These are phyloP conservation scores for Ptychoptera contaminata DNA, from an alignment of 2,888 invertebrate species.

Conservation along the genomic window DNA sequence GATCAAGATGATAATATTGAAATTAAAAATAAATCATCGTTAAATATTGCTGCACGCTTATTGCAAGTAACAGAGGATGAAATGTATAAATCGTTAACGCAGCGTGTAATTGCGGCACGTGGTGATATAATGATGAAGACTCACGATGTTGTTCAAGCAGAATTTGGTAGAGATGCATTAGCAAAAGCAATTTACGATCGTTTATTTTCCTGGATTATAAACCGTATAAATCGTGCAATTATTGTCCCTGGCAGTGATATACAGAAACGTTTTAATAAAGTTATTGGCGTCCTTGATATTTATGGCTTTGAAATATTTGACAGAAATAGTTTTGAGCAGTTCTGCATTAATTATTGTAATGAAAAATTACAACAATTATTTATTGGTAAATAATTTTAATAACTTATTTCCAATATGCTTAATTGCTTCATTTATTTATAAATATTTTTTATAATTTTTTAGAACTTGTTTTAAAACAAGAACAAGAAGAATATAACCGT, in stretches of 20 bases:
- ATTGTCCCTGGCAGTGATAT: slow-evolving; percentile 44
- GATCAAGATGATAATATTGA: slow-evolving; percentile 48
- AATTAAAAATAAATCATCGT: slow-evolving; percentile 41
- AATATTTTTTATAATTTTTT: slow-evolving; percentile 19
- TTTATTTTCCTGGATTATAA: slow-evolving; percentile 88
- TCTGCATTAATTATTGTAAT: slow-evolving; percentile 98
- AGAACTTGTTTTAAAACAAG: slow-evolving; percentile 94
- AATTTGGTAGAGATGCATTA: slow-evolving; percentile 79
- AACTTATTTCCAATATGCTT: neutral
- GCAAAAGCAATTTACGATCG: slow-evolving; percentile 94
- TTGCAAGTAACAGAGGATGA: slow-evolving; percentile 48
- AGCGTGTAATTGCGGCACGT: slow-evolving; percentile 81
- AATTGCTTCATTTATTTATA: neutral
- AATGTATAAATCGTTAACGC: slow-evolving; percentile 60
- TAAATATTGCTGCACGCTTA: slow-evolving; percentile 44
- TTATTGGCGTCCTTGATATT: slow-evolving; percentile 82
- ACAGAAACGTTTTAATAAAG: slow-evolving; percentile 24
- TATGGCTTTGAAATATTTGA: slow-evolving; percentile 99
- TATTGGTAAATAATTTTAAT: slow-evolving; percentile 48
- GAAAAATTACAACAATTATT: slow-evolving; percentile 96
- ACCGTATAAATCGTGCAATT: slow-evolving; percentile 80
- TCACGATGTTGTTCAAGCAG: slow-evolving; percentile 71
- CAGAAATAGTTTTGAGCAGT: slow-evolving; percentile 93
- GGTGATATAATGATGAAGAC: slow-evolving; percentile 85
- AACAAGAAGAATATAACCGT: slow-evolving; percentile 90